Base-by-base conservation (phyloP, 2,113 vertebrate genomes). In the Sylvilagus bachmani region DNA sequence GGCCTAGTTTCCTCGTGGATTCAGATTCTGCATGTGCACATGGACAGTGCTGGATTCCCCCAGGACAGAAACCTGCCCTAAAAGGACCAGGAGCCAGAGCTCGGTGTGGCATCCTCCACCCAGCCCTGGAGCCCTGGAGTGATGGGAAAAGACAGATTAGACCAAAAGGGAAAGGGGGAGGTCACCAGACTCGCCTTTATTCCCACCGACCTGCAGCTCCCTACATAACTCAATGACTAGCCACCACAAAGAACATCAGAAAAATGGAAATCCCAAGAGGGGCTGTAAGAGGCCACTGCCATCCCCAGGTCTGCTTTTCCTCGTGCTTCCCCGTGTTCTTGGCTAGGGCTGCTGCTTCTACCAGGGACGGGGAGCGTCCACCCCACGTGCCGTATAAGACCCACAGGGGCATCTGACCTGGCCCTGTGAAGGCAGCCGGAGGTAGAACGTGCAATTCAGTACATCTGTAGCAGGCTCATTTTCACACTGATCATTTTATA, bases 231-330 rank as follows among this genome's bases (percentile, higher is more conserved):
- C 31, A 17, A 36, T 84, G 86, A 97, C 95, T 93, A 98, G 94
- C 96, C 97, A 97, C 97, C 89, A 80, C 95, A 92, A 93, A 95
- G 87, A 97, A 97, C 98, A 97, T 97, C 78, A 51, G 97, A 91
- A 93, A 97, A 95, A 44, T 94, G 89, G 97, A 97, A 97, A 98
- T 97, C 97, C 85, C 77, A 89, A 97, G 97, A 97, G 97, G 96
- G 96, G 90, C 94, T 97, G 96, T 98, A 97, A 97, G 95, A 97
- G 97, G 95, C 95, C 94, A 96, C 95, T 91, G 97, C 93, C 96
- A 96, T 97, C 96, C 97, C 83, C 22, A 89, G 29, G 96, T 97
- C 97, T 97, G 93, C 97, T 98, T 98, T 96, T 92, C 96, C 96
- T 91, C 95, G 74, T 80, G 96, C 93, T 97, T 96, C 97, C 93